Evolutionary conservation across 2,888 invertebrate species (phyloP).

Genomic region (Argyresthia goedartella): DNA sequence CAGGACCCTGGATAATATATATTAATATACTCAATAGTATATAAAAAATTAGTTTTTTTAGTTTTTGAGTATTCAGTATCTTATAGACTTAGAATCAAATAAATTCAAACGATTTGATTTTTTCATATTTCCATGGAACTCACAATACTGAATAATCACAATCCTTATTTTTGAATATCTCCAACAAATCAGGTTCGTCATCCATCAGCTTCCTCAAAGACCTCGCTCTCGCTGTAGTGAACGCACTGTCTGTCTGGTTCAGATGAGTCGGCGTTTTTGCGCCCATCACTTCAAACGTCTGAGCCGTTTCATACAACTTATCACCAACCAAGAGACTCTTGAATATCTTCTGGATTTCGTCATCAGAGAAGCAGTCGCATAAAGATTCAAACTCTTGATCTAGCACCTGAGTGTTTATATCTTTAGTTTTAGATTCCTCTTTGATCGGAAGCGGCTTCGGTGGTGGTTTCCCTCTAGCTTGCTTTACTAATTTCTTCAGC

Average conservation of each 20-base stretch:
- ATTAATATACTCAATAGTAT: too few species aligned
- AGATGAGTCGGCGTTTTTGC: neutral
- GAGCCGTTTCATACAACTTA: neutral
- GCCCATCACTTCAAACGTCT: neutral
- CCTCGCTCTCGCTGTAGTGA: neutral
- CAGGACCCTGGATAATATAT: too few species aligned
- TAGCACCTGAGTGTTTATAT: constrained; percentile 33
- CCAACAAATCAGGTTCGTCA: constrained; percentile 29
- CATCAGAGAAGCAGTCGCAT: constrained; percentile 44
- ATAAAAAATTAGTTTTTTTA: too few species aligned
- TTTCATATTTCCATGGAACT: too few species aligned
- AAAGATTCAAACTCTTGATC: constrained; percentile 29
- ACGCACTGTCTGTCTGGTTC: neutral
- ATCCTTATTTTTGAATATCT: constrained; percentile 37
- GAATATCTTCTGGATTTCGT: constrained; percentile 15
- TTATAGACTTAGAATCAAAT: too few species aligned
- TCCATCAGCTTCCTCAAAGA: constrained; percentile 8
- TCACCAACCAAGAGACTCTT: neutral
- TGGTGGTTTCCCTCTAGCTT: constrained; percentile 21
- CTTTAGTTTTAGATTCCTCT: constrained; percentile 25
- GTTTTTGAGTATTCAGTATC: too few species aligned
- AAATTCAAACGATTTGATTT: too few species aligned
- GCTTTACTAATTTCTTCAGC: constrained; percentile 32
- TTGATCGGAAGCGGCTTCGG: constrained; percentile 13
- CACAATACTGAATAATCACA: constrained; percentile 14